Evolutionary conservation across 2,888 invertebrate genomes (phyloP).

Genomic region (Cephalotes varians): DNA sequence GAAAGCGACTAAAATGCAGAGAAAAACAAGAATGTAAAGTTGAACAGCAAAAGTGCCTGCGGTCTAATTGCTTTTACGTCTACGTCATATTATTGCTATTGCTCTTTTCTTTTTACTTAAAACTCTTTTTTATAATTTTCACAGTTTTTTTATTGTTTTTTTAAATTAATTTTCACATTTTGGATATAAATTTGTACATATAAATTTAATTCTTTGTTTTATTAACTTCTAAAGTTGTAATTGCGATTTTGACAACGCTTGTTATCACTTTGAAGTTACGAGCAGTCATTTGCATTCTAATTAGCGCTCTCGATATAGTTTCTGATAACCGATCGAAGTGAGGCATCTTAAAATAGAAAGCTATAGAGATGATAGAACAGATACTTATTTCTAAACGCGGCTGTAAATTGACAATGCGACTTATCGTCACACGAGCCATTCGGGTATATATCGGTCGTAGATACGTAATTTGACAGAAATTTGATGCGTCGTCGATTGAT

Average conservation of each 20-base stretch:
- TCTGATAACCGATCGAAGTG: slow-evolving; percentile 23
- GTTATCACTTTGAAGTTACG: slow-evolving; percentile 34
- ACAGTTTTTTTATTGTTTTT: background rate
- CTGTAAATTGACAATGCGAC: slow-evolving; percentile 35
- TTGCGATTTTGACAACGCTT: background rate
- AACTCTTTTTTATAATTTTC: background rate
- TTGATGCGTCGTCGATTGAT: slow-evolving; percentile 68
- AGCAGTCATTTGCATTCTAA: slow-evolving; percentile 41
- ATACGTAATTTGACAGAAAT: slow-evolving; percentile 62
- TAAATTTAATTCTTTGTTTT: background rate
- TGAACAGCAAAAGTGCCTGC: background rate
- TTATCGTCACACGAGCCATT: slow-evolving; percentile 1
- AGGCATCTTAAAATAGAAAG: slow-evolving; percentile 32
- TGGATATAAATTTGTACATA: background rate
- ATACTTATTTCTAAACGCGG: slow-evolving; percentile 37
- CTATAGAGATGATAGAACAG: slow-evolving; percentile 17
- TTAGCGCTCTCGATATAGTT: slow-evolving; percentile 36
- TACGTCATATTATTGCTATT: background rate
- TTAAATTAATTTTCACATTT: background rate
- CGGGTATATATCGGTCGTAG: slow-evolving; percentile 8
- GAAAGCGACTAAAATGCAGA: background rate
- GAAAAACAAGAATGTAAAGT: background rate
- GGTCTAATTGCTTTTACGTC: background rate
- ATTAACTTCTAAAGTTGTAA: background rate
- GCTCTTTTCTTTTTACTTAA: background rate